These are phyloP conservation scores for Drosophila tani DNA, from an alignment of 1,140 invertebrate genomes.

Conservation along the genomic window DNA sequence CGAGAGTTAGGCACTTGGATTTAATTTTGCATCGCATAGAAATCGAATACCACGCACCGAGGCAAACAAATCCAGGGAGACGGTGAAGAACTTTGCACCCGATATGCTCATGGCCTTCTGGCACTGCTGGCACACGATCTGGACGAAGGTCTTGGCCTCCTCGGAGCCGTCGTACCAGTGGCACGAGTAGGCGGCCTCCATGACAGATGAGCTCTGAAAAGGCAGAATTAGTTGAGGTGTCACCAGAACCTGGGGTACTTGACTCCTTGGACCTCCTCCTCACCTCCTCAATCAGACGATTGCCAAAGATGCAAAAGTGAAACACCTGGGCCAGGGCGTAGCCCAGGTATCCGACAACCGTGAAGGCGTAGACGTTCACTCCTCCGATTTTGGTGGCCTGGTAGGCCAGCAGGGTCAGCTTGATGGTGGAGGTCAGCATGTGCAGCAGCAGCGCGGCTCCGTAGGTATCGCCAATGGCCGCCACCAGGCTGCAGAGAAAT, in stretches of 20 bases:
- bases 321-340: slow-evolving; percentile 93
- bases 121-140: slow-evolving; percentile 95
- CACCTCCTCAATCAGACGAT: slow-evolving; percentile 94
- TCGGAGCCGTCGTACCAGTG: slow-evolving; percentile 95
- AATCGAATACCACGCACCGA: slow-evolving; percentile 87
- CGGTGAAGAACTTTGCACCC: slow-evolving; percentile 94
- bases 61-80: slow-evolving; percentile 93
- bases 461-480: slow-evolving; percentile 92
- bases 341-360: slow-evolving; percentile 91
- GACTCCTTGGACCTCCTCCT: slow-evolving; percentile 48
- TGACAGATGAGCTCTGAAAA: slow-evolving; percentile 92
- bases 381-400: slow-evolving; percentile 93
- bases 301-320: slow-evolving; percentile 93
- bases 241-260: not conserved
- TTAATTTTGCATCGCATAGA: not conserved
- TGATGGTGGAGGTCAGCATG: slow-evolving; percentile 93
- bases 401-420: slow-evolving; percentile 92
- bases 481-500: slow-evolving; percentile 88
- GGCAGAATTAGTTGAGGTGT: slow-evolving; percentile 1
- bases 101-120: slow-evolving; percentile 94
- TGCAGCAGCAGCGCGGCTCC: slow-evolving; percentile 91
- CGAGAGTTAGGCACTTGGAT: slow-evolving; percentile 25
- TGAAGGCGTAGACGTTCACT: slow-evolving; percentile 90
- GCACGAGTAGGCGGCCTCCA: slow-evolving; percentile 95
- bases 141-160: slow-evolving; percentile 94